These are phyloP conservation scores for Steatornis caripensis DNA, from an alignment of 2,113 vertebrate genomes.

Conservation along the genomic window DNA sequence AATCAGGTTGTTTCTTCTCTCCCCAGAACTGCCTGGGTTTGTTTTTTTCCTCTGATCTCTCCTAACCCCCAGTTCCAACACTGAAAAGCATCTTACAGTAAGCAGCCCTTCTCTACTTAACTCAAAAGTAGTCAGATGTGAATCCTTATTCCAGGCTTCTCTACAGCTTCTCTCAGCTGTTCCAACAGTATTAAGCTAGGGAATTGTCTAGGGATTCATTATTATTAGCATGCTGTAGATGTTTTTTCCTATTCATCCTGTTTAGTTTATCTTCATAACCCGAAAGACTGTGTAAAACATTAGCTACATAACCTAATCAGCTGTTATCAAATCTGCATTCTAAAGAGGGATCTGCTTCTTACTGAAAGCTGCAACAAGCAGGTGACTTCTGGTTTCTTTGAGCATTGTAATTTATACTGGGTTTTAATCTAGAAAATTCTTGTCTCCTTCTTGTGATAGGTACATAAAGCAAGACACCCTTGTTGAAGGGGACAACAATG, in stretches of 20 bases:
- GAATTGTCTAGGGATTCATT: neutral
- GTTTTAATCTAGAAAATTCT: neutral
- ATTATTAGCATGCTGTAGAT: neutral
- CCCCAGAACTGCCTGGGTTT: neutral
- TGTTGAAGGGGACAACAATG: neutral
- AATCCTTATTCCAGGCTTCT: neutral
- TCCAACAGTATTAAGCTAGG: neutral
- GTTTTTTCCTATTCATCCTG: neutral
- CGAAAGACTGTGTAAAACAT: neutral
- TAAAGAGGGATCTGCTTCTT: neutral
- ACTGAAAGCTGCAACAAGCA: neutral
- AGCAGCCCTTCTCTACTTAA: neutral
- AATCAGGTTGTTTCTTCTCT: neutral
- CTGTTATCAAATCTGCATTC: neutral
- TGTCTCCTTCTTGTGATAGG: neutral
- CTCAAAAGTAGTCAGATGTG: neutral
- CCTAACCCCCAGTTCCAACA: neutral
- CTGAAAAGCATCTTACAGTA: neutral
- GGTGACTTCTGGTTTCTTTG: neutral
- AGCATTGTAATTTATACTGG: neutral
- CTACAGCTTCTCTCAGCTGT: neutral
- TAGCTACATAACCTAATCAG: slow-evolving; percentile 6
- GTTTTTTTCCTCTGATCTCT: neutral
- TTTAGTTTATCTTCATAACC: slow-evolving; percentile 13
- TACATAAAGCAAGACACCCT: neutral